Conservation (phyloP, 2,888 invertebrate genomes). For the Teleiodes luculella region DNA sequence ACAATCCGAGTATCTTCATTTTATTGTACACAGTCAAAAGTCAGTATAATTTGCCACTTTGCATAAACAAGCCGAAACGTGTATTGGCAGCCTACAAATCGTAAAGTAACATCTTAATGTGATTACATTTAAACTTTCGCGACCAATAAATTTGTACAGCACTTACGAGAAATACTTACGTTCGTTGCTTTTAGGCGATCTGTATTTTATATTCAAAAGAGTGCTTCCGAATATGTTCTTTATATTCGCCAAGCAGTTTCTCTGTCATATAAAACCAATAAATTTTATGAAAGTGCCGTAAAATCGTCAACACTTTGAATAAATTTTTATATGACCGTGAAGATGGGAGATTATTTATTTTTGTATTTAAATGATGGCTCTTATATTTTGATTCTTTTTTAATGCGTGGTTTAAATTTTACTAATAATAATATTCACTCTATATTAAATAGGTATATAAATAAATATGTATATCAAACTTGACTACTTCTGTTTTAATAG, state of each 20-base stretch:
- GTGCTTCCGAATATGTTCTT: slow-evolving; percentile 1
- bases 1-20: neutral
- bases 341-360: too few species aligned
- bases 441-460: too few species aligned
- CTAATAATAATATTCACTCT: too few species aligned
- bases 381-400: too few species aligned
- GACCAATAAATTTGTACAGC: slow-evolving; percentile 5
- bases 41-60: neutral
- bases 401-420: too few species aligned
- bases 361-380: neutral
- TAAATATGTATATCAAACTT: too few species aligned
- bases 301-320: slow-evolving; percentile 1
- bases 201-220: neutral
- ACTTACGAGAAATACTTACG: neutral
- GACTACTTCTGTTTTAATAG: too few species aligned
- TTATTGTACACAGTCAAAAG: neutral
- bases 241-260: neutral
- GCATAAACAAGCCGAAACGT: neutral
- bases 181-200: slow-evolving; percentile 1
- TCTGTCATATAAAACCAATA: neutral
- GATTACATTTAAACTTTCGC: slow-evolving; percentile 6
- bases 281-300: slow-evolving; percentile 2
- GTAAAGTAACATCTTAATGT: slow-evolving; percentile 6
- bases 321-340: neutral
- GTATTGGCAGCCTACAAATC: slow-evolving; percentile 6